phyloP scores from a whole-genome alignment of 2,888 invertebrate genomes.

The Andrena marginata region DNA sequence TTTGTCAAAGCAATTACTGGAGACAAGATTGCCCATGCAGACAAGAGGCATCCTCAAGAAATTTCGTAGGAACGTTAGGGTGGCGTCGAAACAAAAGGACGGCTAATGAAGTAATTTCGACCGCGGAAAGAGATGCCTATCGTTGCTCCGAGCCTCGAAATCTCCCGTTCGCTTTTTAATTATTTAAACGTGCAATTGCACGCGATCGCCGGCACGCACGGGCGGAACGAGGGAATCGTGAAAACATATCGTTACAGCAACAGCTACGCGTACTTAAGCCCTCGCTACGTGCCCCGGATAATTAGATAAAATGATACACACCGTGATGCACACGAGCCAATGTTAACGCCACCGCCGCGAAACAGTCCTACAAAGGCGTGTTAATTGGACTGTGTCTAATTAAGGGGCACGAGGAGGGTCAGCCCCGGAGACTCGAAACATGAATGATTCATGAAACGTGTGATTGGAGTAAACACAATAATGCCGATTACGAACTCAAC shows the following conservation, averaged over 20 bases:
- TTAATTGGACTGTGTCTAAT: constrained; percentile 65
- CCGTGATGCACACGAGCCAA: constrained; percentile 42
- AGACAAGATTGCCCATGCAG: too few species aligned
- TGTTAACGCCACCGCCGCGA: constrained; percentile 22
- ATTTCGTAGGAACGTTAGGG: background rate
- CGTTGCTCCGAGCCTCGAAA: constrained; percentile 24
- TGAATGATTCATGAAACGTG: background rate
- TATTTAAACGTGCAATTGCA: constrained; percentile 54
- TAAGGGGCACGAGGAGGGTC: constrained; percentile 28
- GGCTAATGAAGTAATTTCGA: constrained; percentile 38
- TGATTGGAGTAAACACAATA: background rate
- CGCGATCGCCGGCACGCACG: constrained; percentile 45
- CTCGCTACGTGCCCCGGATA: constrained; percentile 48
- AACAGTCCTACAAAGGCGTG: constrained; percentile 27
- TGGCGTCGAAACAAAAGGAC: background rate
- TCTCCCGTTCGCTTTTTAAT: constrained; percentile 51
- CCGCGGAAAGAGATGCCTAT: constrained; percentile 30
- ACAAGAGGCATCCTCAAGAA: too few species aligned
- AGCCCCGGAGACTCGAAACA: background rate
- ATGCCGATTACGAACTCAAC: too few species aligned
- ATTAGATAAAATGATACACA: constrained; percentile 63
- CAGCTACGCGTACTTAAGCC: constrained; percentile 46
- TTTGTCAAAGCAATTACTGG: too few species aligned
- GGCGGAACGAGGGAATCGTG: constrained; percentile 40
- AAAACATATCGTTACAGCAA: constrained; percentile 55